A percentile compares a stretch with the other conserved stretches of the same genome.
These are phyloP conservation scores for Pogonocherus hispidulus DNA, from an alignment of 2,888 invertebrate genomes.

Conservation along the genomic window DNA sequence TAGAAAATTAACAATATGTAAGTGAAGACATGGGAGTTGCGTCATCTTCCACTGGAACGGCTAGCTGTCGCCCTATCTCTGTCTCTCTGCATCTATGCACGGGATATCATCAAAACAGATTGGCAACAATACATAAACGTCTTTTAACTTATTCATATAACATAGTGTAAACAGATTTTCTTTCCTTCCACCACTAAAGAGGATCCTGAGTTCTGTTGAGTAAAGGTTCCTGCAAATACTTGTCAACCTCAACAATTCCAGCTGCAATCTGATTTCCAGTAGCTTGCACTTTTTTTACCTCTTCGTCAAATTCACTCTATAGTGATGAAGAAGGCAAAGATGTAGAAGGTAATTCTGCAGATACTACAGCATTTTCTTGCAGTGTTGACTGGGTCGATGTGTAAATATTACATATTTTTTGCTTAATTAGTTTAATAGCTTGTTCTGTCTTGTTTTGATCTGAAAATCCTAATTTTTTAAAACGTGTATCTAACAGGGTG, in stretches of 20 bases:
- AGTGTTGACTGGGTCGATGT: no score
- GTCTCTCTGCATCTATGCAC: no score
- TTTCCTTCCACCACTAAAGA: not conserved
- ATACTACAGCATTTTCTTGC: not conserved
- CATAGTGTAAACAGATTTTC: not conserved
- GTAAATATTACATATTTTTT: not conserved
- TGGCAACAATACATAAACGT: constrained; percentile 2
- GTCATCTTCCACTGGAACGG: no score
- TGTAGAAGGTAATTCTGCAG: not conserved
- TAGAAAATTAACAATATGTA: no score
- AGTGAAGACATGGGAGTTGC: no score
- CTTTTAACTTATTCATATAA: not conserved
- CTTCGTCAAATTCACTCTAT: not conserved
- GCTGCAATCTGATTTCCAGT: not conserved
- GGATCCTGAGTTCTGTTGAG: not conserved
- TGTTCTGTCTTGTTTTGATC: not conserved
- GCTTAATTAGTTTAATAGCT: not conserved
- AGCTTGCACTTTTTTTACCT: not conserved
- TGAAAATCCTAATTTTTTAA: not conserved
- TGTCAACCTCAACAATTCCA: not conserved
- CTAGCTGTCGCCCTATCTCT: no score
- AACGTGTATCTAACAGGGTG: not conserved
- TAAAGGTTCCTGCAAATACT: not conserved
- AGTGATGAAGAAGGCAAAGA: not conserved
- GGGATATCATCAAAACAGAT: no score